Conservation (phyloP, 2,113 vertebrate genomes). For the Thinocorus orbignyianus region DNA sequence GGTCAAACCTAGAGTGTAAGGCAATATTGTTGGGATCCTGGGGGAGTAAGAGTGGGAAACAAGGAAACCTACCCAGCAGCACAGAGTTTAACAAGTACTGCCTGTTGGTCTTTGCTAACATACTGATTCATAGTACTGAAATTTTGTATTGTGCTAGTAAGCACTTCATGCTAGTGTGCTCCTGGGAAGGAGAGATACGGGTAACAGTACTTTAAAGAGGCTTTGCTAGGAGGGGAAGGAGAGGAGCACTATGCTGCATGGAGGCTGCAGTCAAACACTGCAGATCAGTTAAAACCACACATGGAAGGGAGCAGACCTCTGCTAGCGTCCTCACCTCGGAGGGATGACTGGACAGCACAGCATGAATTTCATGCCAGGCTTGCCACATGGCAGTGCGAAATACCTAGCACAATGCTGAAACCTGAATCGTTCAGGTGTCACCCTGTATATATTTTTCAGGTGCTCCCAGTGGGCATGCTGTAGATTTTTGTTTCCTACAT, state of each 20-base stretch:
- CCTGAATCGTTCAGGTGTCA: neutral
- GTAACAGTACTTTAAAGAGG: neutral
- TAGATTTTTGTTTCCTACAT: neutral
- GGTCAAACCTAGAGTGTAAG: neutral
- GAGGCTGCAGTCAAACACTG: neutral
- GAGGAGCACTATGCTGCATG: fast-evolving
- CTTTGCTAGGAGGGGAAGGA: neutral
- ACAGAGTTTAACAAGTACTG: neutral
- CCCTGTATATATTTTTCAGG: neutral
- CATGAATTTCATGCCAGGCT: neutral
- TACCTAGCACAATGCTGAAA: neutral
- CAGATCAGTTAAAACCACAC: neutral
- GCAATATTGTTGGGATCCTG: neutral
- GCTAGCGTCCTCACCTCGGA: neutral
- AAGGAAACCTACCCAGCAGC: neutral
- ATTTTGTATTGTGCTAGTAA: neutral
- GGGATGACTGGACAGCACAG: neutral
- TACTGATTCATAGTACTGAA: neutral
- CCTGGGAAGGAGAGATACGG: neutral
- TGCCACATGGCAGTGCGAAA: neutral
- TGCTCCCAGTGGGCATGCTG: neutral
- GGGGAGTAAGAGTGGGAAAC: neutral
- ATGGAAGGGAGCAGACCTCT: neutral
- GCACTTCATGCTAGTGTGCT: neutral
- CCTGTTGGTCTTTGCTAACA: neutral